Evolutionary conservation across 2,113 vertebrate species (phyloP), one percentile per base, ranked within the genome.

Genomic region (Spermophilus dauricus): DNA sequence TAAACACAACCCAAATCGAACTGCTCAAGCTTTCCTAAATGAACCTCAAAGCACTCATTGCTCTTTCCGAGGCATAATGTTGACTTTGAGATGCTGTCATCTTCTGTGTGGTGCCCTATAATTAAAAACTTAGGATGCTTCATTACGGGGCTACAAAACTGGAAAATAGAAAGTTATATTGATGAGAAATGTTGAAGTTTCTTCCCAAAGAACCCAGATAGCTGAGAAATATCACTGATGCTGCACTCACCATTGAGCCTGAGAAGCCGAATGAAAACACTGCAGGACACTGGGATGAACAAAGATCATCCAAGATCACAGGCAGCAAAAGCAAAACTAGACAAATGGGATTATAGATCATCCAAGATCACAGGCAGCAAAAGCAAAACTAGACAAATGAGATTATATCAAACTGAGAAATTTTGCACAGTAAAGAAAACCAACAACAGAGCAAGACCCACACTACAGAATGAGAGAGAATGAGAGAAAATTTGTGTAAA

Each of bases 101-200:
- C 77, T 56, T 96, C 63, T 56, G 28, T 76, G 39, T 84, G 84
- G 58, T 56, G 39, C 12, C 45, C 61, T n/a, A 48, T 95, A 86
- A 97, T 97, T 96, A 95, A 82, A 91, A 94, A 75, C 48, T 45
- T 75, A 56, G 14, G 32, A 48, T 48, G 75, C n/a, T 76, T 95
- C 84, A 78, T 93, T 75, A 89, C 34, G 42, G 45, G 37, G 14
- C 56, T 86, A 91, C 39, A 82, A 88, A 96, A 61, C n/a, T 61
- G n/a, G 65, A 82, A 58, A 95, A 77, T 56, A 30, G 12, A 34
- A 87, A 94, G 32, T 48, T 83, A 16, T 39, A 7, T 16, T 72
- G 70, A 86, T 39, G 81, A 87, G 24, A 61, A 67, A 34, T n/a
- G 34, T 72, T 42, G 26, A 80, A 30, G 48, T 89, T 70, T 85